These are phyloP conservation scores for Sylvilagus bachmani DNA, from an alignment of 2,113 vertebrate genomes.

Conservation along the genomic window DNA sequence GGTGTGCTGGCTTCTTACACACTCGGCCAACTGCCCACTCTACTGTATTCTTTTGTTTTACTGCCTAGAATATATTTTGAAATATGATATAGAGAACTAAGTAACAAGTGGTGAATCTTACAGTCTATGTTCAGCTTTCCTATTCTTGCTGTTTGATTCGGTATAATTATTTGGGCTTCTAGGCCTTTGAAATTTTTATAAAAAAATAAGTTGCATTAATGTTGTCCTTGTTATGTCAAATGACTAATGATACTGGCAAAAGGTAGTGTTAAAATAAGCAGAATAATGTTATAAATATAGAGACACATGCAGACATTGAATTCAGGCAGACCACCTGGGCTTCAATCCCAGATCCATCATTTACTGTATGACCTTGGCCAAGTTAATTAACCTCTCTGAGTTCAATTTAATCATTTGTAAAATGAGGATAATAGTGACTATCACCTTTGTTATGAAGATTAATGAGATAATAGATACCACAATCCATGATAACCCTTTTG, in stretches of 20 bases:
- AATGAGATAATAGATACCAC: conserved; percentile 18
- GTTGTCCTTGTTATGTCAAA: not conserved
- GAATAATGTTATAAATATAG: not conserved
- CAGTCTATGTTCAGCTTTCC: not conserved
- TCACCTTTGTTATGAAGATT: not conserved
- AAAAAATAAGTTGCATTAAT: not conserved
- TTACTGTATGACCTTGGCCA: conserved; percentile 3
- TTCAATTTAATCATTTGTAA: conserved; percentile 46
- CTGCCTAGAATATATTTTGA: not conserved
- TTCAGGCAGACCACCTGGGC: not conserved
- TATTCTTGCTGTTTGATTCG: conserved; percentile 12
- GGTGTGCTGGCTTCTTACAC: too few relatives aligned
- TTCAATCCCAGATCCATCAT: not conserved
- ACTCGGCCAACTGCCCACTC: too few relatives aligned
- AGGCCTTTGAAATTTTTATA: conserved; percentile 40
- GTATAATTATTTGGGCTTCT: not conserved
- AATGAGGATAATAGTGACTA: conserved; percentile 25
- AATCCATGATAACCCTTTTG: not conserved
- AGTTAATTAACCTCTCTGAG: conserved; percentile 58
- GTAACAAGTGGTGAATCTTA: not conserved
- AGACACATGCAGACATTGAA: not conserved
- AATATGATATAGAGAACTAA: not conserved
- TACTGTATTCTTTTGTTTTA: not conserved
- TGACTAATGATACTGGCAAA: conserved; percentile 14
- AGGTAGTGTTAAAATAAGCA: not conserved